Base-by-base conservation (phyloP, 2,888 invertebrate species). In the Rhodophaea formosa region DNA sequence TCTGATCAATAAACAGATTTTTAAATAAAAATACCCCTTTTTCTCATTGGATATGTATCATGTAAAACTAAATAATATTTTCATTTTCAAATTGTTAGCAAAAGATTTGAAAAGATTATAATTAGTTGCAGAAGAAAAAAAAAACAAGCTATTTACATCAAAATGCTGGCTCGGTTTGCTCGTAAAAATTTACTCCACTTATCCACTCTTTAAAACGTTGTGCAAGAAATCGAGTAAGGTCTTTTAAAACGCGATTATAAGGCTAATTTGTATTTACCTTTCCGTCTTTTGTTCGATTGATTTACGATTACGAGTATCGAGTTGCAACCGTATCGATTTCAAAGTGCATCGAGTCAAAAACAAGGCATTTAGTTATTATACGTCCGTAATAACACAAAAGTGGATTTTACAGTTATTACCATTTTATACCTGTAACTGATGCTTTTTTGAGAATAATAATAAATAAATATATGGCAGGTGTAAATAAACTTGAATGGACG, bases 251-350 rank as follows among this genome's bases (percentile, higher is more conserved):
- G 66, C 83, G 79, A 88, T 87, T 86, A 88, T 83, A 86, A 77
- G 88, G 80, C 79, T 87, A 88, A 88, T 88, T 89, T 88, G 88
- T 87, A 84, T 84, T 84, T 80, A 75, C 76, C 78, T 85, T 86
- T 82, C 88, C 85, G 86, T 84, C 86, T 84, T 88, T 88, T 88
- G 88, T 89, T 88, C 81, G 66, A 69, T 68, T 87, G 88, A 88
- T 88, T 89, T 88, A 89, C 77, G 85, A 82, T 73, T 77, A 70
- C 75, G 71, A 74, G 80, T 77, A 79, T 81, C 82, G 77, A 76
- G 75, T 78, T 79, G 77, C 72, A 69, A 70, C 72, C 69, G 71
- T 77, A 76, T 81, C 84, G 78, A 78, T 78, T 82, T 79, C 78
- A 47, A 42, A 65, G 69, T 66, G 73, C 72, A 75, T 70, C 74